Evolutionary conservation across 35 echinoderm and acorn worm genomes (phyloP).

Genomic region (Patiria miniata): DNA sequence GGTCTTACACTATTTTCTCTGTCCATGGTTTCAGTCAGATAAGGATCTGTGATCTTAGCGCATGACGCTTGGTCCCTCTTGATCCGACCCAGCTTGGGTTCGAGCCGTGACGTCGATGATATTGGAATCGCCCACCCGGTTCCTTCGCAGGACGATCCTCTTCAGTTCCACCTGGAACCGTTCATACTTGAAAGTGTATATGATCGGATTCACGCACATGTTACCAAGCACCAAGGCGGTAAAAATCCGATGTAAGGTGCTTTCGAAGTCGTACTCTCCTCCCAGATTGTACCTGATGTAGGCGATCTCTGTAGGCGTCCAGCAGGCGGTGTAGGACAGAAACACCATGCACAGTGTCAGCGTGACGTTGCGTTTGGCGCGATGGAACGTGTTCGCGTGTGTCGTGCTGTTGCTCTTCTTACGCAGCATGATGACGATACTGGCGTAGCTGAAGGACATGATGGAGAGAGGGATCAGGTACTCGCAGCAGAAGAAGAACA

Average conservation of each 20-base stretch:
- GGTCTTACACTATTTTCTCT: too few species aligned
- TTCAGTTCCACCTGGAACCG: constrained; percentile 59
- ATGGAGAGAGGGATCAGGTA: constrained; percentile 66
- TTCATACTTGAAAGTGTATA: constrained; percentile 76
- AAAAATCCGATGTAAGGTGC: constrained; percentile 44
- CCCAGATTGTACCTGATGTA: constrained; percentile 70
- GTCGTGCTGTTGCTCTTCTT: constrained; percentile 47
- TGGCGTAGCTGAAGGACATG: constrained; percentile 73
- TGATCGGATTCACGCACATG: constrained; percentile 75
- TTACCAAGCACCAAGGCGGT: constrained; percentile 60
- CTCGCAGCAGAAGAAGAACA: constrained; percentile 54
- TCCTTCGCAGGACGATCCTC: constrained; percentile 38
- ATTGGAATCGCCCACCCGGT: constrained; percentile 11
- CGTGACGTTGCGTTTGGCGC: constrained; percentile 85
- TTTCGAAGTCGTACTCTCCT: constrained; percentile 57
- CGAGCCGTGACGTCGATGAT: not conserved
- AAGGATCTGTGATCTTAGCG: not conserved
- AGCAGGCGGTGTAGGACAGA: constrained; percentile 70
- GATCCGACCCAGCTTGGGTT: not conserved
- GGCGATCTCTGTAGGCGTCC: constrained; percentile 65
- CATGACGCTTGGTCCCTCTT: not conserved
- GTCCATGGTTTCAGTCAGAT: too few species aligned
- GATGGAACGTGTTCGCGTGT: constrained; percentile 61
- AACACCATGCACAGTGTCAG: constrained; percentile 82
- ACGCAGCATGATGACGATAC: constrained; percentile 78